phyloP scores from a whole-genome alignment of 2,113 vertebrate genomes.

The Silurus asotus region DNA sequence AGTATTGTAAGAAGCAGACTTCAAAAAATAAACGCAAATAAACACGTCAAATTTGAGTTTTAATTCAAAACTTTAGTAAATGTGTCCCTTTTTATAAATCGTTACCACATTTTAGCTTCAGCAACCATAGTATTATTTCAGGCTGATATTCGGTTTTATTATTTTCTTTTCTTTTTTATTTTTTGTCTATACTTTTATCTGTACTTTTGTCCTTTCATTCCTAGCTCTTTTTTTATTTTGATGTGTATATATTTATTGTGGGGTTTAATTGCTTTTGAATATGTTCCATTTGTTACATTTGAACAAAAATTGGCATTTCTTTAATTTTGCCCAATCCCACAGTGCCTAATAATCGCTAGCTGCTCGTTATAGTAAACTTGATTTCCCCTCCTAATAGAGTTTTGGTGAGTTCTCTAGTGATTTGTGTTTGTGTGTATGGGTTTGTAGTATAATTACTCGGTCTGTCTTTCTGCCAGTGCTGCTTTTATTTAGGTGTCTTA shows the following conservation, averaged over 20 bases:
- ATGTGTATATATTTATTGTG: neutral
- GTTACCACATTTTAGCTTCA: neutral
- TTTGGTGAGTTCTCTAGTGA: neutral
- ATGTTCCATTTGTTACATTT: conserved; percentile 12
- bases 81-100: neutral
- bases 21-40: neutral
- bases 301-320: neutral
- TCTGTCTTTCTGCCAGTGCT: conserved; percentile 25
- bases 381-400: neutral
- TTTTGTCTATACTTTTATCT: neutral
- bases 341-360: conserved; percentile 25
- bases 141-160: neutral
- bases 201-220: neutral
- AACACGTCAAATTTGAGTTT: neutral
- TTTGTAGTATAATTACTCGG: neutral
- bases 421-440: neutral
- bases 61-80: neutral
- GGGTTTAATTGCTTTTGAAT: neutral
- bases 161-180: neutral
- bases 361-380: conserved; percentile 4
- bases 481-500: conserved; percentile 22
- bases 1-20: neutral
- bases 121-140: neutral
- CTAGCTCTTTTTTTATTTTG: neutral
- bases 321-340: neutral